Percentiles rank a stretch among this genome's conserved stretches.
Evolutionary conservation across 1,140 invertebrate species (phyloP).

Genomic region (Brachionus koreanus): DNA sequence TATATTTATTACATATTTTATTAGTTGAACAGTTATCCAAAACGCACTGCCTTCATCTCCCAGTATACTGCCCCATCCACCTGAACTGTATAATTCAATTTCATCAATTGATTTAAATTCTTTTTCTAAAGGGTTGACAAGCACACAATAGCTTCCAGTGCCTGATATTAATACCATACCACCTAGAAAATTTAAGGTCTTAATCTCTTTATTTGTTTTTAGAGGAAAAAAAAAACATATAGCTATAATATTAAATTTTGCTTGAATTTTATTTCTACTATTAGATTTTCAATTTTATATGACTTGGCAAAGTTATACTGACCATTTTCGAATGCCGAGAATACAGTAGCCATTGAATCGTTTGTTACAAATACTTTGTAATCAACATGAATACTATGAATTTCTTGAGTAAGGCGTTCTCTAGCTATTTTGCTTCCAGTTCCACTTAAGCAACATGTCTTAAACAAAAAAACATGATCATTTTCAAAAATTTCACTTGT

Average conservation of each 20-base stretch:
- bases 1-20: slow-evolving; percentile 64
- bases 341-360: slow-evolving; percentile 17
- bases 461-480: not conserved
- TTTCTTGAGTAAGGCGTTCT: not conserved
- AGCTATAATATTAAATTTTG: too few relatives aligned
- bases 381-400: not conserved
- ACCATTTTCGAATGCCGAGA: slow-evolving; percentile 35
- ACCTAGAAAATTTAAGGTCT: slow-evolving; percentile 56
- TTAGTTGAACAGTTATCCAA: slow-evolving; percentile 75
- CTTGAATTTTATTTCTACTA: too few relatives aligned
- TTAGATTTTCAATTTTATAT: too few relatives aligned
- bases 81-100: slow-evolving; percentile 52
- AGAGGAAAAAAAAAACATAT: too few relatives aligned
- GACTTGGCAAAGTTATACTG: not conserved
- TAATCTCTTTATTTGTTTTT: not conserved
- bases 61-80: slow-evolving; percentile 89
- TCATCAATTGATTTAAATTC: not conserved
- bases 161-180: slow-evolving; percentile 90
- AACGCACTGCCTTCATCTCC: slow-evolving; percentile 80
- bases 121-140: slow-evolving; percentile 67
- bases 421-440: not conserved
- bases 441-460: slow-evolving; percentile 41
- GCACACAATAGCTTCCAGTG: slow-evolving; percentile 77
- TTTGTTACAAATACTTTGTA: slow-evolving; percentile 30
- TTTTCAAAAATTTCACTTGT: not conserved